phyloP scores from a whole-genome alignment of 1,140 invertebrate species.

The Rhopalosiphum maidis region DNA sequence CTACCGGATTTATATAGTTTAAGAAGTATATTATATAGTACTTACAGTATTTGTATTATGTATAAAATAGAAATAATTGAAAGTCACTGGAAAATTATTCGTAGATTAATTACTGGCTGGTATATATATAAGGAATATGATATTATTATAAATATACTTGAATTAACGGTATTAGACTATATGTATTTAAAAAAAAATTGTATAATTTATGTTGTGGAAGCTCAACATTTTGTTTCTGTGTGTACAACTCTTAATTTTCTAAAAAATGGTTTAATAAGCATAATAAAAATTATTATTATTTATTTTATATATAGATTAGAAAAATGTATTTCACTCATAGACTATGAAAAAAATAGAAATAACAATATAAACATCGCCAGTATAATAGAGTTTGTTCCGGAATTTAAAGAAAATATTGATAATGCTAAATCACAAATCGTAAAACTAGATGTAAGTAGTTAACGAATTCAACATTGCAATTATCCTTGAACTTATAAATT shows the following conservation, averaged over 20 bases:
- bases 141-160: background rate
- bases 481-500: background rate
- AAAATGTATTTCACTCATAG: background rate
- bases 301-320: background rate
- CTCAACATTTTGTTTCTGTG: background rate
- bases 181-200: too few species aligned
- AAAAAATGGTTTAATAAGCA: background rate
- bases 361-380: background rate
- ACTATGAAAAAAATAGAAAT: conserved; percentile 11
- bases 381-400: background rate
- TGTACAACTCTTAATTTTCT: background rate
- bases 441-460: background rate
- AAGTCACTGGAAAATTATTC: background rate
- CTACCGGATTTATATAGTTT: too few species aligned
- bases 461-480: too few species aligned
- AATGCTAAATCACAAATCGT: background rate
- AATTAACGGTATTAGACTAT: background rate
- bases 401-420: background rate
- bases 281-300: background rate
- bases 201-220: too few species aligned
- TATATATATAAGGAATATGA: background rate
- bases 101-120: too few species aligned
- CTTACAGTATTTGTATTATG: background rate
- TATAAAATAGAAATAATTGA: background rate
- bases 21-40: too few species aligned